A percentile compares a stretch with the other conserved stretches of the same genome.
These are phyloP conservation scores for Hippopotamyrus pictus DNA, from an alignment of 2,797 vertebrate species.

Conservation along the genomic window DNA sequence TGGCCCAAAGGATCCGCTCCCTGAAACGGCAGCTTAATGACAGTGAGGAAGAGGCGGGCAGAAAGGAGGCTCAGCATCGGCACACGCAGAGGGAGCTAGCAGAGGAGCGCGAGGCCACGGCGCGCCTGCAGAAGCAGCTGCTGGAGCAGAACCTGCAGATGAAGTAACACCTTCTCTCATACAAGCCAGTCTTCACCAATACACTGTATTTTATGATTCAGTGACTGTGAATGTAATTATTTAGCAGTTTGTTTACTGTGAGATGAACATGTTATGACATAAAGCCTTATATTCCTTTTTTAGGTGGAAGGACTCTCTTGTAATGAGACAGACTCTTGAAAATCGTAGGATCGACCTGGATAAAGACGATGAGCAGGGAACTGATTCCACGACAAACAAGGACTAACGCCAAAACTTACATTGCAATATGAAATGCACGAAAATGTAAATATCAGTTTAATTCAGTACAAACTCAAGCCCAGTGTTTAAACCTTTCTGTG, in stretches of 20 bases:
- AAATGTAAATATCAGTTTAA: neutral
- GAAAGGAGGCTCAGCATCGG: conserved; percentile 55
- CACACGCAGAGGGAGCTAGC: conserved; percentile 62
- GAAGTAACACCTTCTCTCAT: conserved; percentile 46
- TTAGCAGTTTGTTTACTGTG: neutral
- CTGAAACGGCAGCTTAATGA: conserved; percentile 71
- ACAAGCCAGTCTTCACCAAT: neutral
- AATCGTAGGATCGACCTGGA: conserved; percentile 59
- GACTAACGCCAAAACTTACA: neutral
- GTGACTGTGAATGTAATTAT: neutral
- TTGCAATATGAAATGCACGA: neutral
- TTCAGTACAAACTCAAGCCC: neutral
- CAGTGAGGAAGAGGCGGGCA: conserved; percentile 60
- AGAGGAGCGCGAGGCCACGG: conserved; percentile 60
- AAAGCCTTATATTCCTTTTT: neutral
- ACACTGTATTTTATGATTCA: neutral
- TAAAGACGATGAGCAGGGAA: conserved; percentile 42
- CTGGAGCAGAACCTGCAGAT: conserved; percentile 60
- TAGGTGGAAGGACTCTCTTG: conserved; percentile 59
- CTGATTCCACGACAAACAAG: neutral
- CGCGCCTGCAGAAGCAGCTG: conserved; percentile 58
- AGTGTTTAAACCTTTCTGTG: neutral
- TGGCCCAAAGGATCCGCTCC: conserved; percentile 64
- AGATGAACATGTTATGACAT: neutral
- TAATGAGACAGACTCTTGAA: conserved; percentile 60